These are phyloP conservation scores for Ondatra zibethicus DNA, from an alignment of 2,113 vertebrate species.

Conservation along the genomic window DNA sequence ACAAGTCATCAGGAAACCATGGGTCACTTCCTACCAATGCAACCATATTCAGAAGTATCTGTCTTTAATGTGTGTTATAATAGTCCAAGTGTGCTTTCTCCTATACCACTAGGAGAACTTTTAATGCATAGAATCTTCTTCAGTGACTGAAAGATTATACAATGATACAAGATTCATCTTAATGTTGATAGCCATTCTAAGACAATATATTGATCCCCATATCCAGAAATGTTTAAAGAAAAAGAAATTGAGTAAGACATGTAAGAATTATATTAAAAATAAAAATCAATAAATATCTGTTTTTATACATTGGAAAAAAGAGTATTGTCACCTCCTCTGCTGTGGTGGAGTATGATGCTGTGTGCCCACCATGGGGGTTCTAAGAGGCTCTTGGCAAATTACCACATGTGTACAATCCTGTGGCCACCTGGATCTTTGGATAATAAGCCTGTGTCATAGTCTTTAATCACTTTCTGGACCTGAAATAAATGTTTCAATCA, in stretches of 20 bases:
- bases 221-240: not conserved
- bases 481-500: slow-evolving; percentile 44
- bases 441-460: not conserved
- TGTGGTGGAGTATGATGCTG: not conserved
- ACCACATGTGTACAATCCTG: not conserved
- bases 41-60: not conserved
- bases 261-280: not conserved
- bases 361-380: accelerated
- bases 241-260: not conserved
- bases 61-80: not conserved
- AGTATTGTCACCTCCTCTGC: not conserved
- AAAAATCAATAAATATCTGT: not conserved
- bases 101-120: not conserved
- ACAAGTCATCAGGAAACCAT: not conserved
- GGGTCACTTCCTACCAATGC: not conserved
- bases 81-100: not conserved
- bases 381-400: not conserved
- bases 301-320: not conserved
- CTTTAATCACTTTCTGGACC: slow-evolving; percentile 65
- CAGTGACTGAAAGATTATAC: not conserved
- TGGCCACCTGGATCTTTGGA: slow-evolving; percentile 32
- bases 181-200: not conserved
- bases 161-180: not conserved
- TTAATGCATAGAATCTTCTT: not conserved
- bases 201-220: not conserved